Evolutionary conservation across 92 coral and sea anemone species (phyloP).

Genomic region (Porites rus): DNA sequence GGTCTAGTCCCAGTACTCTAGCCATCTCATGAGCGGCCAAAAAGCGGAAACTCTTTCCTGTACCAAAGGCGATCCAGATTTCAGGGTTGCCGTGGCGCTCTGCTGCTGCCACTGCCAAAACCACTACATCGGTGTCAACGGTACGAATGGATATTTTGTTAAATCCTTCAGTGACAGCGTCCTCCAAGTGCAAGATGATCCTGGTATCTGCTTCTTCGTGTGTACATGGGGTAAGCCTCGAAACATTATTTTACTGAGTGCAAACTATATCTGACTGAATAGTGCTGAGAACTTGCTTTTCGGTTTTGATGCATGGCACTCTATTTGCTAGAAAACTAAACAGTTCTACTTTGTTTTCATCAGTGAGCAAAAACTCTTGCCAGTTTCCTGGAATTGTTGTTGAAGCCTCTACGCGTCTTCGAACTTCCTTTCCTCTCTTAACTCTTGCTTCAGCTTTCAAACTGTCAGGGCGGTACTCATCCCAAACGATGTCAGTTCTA

Average conservation of each 20-base stretch:
- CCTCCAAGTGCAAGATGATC: constrained; percentile 57
- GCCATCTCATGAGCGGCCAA: constrained; percentile 61
- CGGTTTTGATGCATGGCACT: constrained; percentile 11
- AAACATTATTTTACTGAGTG: neutral
- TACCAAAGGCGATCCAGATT: constrained; percentile 70
- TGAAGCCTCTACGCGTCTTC: constrained; percentile 43
- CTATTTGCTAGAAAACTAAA: constrained; percentile 32
- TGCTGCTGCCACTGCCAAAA: constrained; percentile 35
- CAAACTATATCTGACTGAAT: constrained; percentile 1
- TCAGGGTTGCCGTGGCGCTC: constrained; percentile 24
- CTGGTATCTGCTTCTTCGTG: constrained; percentile 67
- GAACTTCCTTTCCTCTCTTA: constrained; percentile 53
- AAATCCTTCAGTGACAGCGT: constrained; percentile 47
- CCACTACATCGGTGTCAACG: constrained; percentile 71
- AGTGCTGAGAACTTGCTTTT: constrained; percentile 11
- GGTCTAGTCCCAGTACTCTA: constrained; percentile 35
- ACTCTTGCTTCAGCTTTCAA: constrained; percentile 45
- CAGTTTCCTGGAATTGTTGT: constrained; percentile 43
- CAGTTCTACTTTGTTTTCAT: constrained; percentile 39
- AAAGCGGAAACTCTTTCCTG: constrained; percentile 40
- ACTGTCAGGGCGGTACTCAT: constrained; percentile 49
- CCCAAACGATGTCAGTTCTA: constrained; percentile 54
- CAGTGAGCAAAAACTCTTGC: constrained; percentile 33
- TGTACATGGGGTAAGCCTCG: constrained; percentile 38
- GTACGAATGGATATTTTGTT: constrained; percentile 50